A percentile compares a stretch with the other conserved stretches of the same genome.
phyloP scores from a whole-genome alignment of 2,888 invertebrate species.

The Xestia rhomboidea region DNA sequence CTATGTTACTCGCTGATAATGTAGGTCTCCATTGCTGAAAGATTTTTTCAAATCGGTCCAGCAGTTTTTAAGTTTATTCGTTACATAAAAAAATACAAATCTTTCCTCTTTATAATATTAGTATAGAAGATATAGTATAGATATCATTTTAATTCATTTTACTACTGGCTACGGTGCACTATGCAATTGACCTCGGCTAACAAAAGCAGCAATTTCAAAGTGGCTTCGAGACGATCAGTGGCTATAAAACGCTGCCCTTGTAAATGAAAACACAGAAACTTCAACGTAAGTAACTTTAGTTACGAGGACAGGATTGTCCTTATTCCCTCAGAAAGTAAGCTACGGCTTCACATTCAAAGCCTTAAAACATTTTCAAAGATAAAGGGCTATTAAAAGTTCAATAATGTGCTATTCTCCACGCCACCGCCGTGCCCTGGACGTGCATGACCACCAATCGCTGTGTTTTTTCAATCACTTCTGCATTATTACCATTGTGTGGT shows the following conservation, averaged over 20 bases:
- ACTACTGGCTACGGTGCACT: not conserved
- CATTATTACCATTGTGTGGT: slow-evolving; percentile 51
- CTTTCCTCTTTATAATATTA: no score
- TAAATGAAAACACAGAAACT: not conserved
- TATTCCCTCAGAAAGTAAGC: not conserved
- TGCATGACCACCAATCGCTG: slow-evolving; percentile 16
- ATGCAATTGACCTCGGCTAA: not conserved
- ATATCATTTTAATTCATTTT: no score
- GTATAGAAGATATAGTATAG: no score
- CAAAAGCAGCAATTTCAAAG: not conserved
- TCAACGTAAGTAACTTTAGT: not conserved
- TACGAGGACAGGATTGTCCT: not conserved
- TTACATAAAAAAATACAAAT: no score
- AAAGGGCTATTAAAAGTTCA: slow-evolving; percentile 49
- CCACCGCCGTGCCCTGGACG: not conserved
- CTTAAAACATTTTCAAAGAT: not conserved
- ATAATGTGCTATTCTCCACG: slow-evolving; percentile 50
- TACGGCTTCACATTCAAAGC: not conserved
- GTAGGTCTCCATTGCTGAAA: no score
- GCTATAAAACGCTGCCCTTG: not conserved
- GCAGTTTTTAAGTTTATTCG: no score
- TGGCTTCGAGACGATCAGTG: not conserved
- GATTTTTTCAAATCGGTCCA: no score
- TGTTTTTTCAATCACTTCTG: slow-evolving; percentile 56
- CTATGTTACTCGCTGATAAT: no score